phyloP scores from a whole-genome alignment of 2,888 invertebrate species.

The Deilephila porcellus region DNA sequence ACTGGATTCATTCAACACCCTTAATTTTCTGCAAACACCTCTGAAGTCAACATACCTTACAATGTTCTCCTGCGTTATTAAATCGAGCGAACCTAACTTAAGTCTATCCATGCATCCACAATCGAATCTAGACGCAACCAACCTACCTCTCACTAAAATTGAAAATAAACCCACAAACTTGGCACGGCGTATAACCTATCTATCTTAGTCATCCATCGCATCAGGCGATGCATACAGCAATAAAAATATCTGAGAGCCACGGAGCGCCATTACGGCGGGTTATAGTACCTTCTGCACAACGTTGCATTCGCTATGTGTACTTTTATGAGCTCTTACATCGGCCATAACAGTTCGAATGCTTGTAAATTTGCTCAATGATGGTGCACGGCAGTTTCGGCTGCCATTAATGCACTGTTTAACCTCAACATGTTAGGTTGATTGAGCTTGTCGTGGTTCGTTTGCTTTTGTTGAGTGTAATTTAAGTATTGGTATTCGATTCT shows the following conservation, averaged over 20 bases:
- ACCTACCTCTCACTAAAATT: neutral
- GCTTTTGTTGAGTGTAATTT: constrained; percentile 7
- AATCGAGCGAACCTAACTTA: no score
- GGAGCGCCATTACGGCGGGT: constrained; percentile 31
- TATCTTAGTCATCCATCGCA: constrained; percentile 7
- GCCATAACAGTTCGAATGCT: constrained; percentile 46
- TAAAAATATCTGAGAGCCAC: constrained; percentile 38
- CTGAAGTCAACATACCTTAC: no score
- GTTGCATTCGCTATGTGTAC: constrained; percentile 42
- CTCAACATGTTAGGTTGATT: constrained; percentile 37
- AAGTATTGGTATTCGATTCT: neutral
- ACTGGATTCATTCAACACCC: no score
- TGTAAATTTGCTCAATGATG: constrained; percentile 52
- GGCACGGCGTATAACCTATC: constrained; percentile 14
- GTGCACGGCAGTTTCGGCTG: constrained; percentile 45
- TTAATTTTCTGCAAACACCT: no score
- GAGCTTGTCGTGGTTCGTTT: constrained; percentile 9
- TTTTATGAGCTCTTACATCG: constrained; percentile 51
- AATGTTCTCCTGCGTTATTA: no score
- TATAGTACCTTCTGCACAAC: constrained; percentile 38
- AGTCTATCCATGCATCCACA: neutral
- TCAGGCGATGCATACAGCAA: constrained; percentile 24
- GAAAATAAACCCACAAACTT: neutral
- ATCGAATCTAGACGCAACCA: neutral
- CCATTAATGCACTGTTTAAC: constrained; percentile 48